A percentile compares a stretch with the other conserved stretches of the same genome.
Evolutionary conservation across 1,140 invertebrate species (phyloP).

Genomic region (Drosophila gunungcola): DNA sequence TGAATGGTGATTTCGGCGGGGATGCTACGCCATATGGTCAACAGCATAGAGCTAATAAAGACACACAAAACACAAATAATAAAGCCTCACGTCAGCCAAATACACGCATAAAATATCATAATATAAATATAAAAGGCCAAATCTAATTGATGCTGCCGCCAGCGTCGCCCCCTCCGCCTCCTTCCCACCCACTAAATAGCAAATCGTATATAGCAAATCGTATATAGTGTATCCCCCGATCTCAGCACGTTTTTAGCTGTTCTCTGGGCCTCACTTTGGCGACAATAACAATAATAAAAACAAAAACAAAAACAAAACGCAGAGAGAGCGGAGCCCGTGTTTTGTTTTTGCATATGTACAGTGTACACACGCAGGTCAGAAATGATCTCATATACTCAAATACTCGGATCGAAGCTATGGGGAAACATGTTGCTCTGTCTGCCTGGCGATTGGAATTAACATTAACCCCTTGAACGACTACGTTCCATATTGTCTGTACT

Average conservation of each 20-base stretch:
- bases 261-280: constrained; percentile 46
- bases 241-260: constrained; percentile 62
- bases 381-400: constrained; percentile 82
- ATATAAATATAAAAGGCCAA: constrained; percentile 74
- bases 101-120: constrained; percentile 59
- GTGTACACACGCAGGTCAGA: constrained; percentile 39
- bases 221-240: constrained; percentile 24
- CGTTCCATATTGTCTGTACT: constrained; percentile 1
- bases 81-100: constrained; percentile 66
- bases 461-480: constrained; percentile 18
- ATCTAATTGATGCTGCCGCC: constrained; percentile 72
- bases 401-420: constrained; percentile 42
- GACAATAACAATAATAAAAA: constrained; percentile 39
- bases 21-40: constrained; percentile 65
- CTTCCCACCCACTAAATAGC: not conserved
- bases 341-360: constrained; percentile 75
- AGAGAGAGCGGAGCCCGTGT: constrained; percentile 33
- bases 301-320: not conserved
- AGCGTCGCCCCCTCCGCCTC: not conserved
- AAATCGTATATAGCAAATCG: not conserved
- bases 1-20: constrained; percentile 8
- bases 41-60: constrained; percentile 43
- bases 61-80: constrained; percentile 34
- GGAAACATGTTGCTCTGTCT: constrained; percentile 61
- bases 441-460: constrained; percentile 42